Percentiles rank a stretch among this genome's conserved stretches.
These are phyloP conservation scores for Leucoma salicis DNA, from an alignment of 2,888 invertebrate species.

Conservation along the genomic window DNA sequence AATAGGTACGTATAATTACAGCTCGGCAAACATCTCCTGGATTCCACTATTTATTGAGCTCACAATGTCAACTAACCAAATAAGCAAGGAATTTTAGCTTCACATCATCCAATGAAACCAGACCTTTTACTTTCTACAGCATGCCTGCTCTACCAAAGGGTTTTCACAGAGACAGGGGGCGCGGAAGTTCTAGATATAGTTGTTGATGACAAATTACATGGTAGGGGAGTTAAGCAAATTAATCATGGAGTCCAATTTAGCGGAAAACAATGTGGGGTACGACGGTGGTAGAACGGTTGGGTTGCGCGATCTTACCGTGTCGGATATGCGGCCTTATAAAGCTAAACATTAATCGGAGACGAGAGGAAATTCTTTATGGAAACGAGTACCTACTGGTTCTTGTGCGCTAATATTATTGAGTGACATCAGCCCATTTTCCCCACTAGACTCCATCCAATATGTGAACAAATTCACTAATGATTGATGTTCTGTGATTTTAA, in stretches of 20 bases:
- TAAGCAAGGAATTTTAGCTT: conserved; percentile 56
- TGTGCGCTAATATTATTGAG: too few relatives aligned
- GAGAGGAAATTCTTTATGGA: too few relatives aligned
- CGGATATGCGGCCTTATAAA: conserved; percentile 16
- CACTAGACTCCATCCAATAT: too few relatives aligned
- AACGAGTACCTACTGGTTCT: too few relatives aligned
- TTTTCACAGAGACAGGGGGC: conserved; percentile 13
- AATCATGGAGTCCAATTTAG: conserved; percentile 76
- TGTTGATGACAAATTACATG: conserved; percentile 64
- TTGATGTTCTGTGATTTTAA: too few relatives aligned
- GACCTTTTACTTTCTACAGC: conserved; percentile 25
- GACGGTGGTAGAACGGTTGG: conserved; percentile 44
- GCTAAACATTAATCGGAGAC: too few relatives aligned
- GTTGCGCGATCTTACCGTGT: conserved; percentile 50
- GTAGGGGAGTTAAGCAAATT: conserved; percentile 75
- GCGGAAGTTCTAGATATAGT: conserved; percentile 41
- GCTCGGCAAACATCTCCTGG: conserved; percentile 51
- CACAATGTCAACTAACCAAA: conserved; percentile 70
- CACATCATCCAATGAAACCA: conserved; percentile 32
- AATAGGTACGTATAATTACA: conserved; percentile 52
- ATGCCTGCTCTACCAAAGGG: conserved; percentile 5
- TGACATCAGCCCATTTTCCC: too few relatives aligned
- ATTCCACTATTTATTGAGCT: conserved; percentile 63
- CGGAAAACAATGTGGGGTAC: conserved; percentile 71
- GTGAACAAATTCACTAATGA: too few relatives aligned